These are phyloP conservation scores for Pachypeltis micranthus DNA, from an alignment of 1,140 invertebrate genomes.

Conservation along the genomic window DNA sequence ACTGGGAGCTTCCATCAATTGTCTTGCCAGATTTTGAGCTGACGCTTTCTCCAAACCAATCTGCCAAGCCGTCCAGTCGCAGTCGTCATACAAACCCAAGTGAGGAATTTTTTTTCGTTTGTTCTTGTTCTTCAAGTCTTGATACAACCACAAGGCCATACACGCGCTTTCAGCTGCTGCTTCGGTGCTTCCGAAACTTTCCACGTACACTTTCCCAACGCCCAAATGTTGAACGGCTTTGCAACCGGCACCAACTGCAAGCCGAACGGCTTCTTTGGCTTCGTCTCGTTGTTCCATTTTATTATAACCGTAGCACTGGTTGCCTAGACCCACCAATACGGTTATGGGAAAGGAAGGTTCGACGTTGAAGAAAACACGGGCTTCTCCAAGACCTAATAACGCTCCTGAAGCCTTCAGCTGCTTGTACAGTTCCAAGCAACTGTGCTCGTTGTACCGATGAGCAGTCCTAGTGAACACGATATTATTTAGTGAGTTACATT, in stretches of 20 bases:
- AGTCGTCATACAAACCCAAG: slow-evolving; percentile 27
- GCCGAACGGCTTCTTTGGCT: slow-evolving; percentile 52
- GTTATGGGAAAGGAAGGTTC: slow-evolving; percentile 46
- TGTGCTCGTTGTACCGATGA: slow-evolving; percentile 13
- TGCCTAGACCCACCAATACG: slow-evolving; percentile 58
- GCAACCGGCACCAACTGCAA: slow-evolving; percentile 49
- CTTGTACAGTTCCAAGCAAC: slow-evolving; percentile 13
- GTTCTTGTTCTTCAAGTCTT: slow-evolving; percentile 36
- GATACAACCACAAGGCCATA: slow-evolving; percentile 49
- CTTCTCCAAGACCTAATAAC: slow-evolving; percentile 42
- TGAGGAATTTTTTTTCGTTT: slow-evolving; percentile 14
- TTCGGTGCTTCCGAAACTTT: slow-evolving; percentile 56
- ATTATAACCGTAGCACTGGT: slow-evolving; percentile 43
- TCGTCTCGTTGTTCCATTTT: slow-evolving; percentile 53
- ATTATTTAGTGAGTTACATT: slow-evolving; percentile 5
- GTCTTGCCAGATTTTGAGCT: slow-evolving; percentile 48
- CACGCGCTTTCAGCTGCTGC: slow-evolving; percentile 59
- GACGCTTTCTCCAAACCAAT: slow-evolving; percentile 43
- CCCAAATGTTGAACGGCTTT: slow-evolving; percentile 42
- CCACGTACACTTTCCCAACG: slow-evolving; percentile 51
- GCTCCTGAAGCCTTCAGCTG: slow-evolving; percentile 12
- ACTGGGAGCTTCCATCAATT: slow-evolving; percentile 50
- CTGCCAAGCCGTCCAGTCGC: slow-evolving; percentile 40
- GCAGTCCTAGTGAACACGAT: slow-evolving; percentile 18
- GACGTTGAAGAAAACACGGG: slow-evolving; percentile 48